These are phyloP conservation scores for Microctonus brassicae DNA, from an alignment of 2,888 invertebrate species.

Conservation along the genomic window DNA sequence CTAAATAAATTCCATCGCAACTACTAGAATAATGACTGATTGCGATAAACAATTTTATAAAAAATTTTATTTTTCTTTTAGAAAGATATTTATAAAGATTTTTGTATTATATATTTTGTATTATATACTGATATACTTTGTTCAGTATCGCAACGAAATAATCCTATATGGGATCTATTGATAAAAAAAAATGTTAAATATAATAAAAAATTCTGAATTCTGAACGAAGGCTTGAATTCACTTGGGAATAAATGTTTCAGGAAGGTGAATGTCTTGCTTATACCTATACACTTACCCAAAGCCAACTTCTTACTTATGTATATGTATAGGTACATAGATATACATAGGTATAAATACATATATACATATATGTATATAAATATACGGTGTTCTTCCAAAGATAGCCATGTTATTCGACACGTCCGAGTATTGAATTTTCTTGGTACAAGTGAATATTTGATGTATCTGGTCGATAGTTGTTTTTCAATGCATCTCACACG, in stretches of 20 bases:
- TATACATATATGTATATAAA: background rate
- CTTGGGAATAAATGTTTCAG: background rate
- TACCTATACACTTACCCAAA: background rate
- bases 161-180: background rate
- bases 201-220: background rate
- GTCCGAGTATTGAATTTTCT: constrained; percentile 63
- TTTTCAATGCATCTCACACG: constrained; percentile 12
- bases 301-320: background rate
- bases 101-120: too few species aligned
- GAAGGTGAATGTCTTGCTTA: background rate
- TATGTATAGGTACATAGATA: background rate
- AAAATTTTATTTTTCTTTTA: too few species aligned
- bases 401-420: constrained; percentile 34
- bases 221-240: background rate
- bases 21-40: too few species aligned
- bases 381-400: background rate
- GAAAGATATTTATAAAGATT: too few species aligned
- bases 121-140: too few species aligned
- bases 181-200: background rate
- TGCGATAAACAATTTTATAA: too few species aligned
- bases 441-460: constrained; percentile 62
- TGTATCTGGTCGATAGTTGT: constrained; percentile 57
- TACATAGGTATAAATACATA: too few species aligned
- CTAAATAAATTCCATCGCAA: too few species aligned
- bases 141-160: background rate